These are phyloP conservation scores for Heteropelma amictum DNA, from an alignment of 2,888 invertebrate genomes.

Conservation along the genomic window DNA sequence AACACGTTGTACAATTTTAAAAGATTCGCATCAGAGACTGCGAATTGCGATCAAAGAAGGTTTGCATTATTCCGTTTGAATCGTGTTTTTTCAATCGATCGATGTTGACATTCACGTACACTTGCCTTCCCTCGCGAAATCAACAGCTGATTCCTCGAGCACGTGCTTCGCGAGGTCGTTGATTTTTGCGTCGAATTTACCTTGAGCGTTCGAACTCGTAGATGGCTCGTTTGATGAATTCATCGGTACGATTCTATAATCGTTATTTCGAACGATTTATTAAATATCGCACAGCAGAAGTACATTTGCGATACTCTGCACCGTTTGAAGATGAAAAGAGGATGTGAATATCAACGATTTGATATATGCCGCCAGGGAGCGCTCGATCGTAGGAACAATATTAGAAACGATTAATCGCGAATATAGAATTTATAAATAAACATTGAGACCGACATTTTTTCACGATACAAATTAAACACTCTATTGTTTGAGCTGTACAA, in stretches of 20 bases:
- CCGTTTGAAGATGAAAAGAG: no score
- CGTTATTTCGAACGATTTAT: neutral
- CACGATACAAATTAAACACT: no score
- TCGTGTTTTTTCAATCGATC: neutral
- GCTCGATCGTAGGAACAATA: no score
- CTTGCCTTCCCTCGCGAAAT: slow-evolving; percentile 66
- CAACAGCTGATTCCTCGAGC: slow-evolving; percentile 63
- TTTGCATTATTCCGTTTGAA: slow-evolving; percentile 8
- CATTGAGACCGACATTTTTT: no score
- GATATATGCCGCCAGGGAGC: no score
- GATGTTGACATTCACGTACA: slow-evolving; percentile 62
- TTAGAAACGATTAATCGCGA: no score
- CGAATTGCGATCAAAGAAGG: slow-evolving; percentile 24
- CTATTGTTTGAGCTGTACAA: no score
- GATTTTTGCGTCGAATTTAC: slow-evolving; percentile 54
- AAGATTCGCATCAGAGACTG: slow-evolving; percentile 82
- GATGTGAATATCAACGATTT: no score
- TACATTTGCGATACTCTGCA: no score
- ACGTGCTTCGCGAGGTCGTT: slow-evolving; percentile 56
- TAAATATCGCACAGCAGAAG: no score
- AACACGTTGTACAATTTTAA: slow-evolving; percentile 81
- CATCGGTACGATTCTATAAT: slow-evolving; percentile 7
- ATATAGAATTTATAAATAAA: no score
- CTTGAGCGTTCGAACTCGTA: neutral
- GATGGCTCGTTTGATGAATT: slow-evolving; percentile 16